Percentiles rank a stretch among this genome's conserved stretches.
Conservation (phyloP, 2,888 invertebrate genomes). For the Coenonympha arcania region DNA sequence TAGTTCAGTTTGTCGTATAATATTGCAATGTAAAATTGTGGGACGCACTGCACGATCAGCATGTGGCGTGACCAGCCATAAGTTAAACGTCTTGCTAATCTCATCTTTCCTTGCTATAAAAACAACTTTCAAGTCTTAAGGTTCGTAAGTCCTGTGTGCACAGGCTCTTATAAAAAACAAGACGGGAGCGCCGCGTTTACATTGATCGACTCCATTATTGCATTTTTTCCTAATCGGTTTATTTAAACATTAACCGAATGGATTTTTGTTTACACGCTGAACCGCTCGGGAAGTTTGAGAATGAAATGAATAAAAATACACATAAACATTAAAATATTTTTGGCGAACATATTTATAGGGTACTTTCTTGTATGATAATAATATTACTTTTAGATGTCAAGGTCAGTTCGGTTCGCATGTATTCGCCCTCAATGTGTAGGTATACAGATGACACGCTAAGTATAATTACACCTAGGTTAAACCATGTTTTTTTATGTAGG, state of each 20-base stretch:
- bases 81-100: no score
- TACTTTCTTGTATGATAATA: neutral
- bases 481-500: no score
- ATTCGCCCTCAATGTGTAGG: no score
- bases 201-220: slow-evolving; percentile 37
- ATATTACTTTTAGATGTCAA: neutral
- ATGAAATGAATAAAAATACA: slow-evolving; percentile 41
- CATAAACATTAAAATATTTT: no score
- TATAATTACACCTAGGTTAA: no score
- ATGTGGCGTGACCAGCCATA: neutral
- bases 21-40: no score
- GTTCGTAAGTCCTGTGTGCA: slow-evolving; percentile 18
- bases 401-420: no score
- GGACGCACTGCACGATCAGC: no score
- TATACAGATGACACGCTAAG: no score
- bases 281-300: slow-evolving; percentile 35
- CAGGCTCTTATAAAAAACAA: slow-evolving; percentile 25
- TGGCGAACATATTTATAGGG: neutral
- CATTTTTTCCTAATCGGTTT: slow-evolving; percentile 51
- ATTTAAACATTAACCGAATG: slow-evolving; percentile 43
- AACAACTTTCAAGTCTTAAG: no score
- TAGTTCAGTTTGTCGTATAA: no score
- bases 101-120: no score
- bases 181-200: slow-evolving; percentile 24
- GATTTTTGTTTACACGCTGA: slow-evolving; percentile 46